Evolutionary conservation across 2,113 vertebrate genomes (phyloP).

Genomic region (Monopterus albus): DNA sequence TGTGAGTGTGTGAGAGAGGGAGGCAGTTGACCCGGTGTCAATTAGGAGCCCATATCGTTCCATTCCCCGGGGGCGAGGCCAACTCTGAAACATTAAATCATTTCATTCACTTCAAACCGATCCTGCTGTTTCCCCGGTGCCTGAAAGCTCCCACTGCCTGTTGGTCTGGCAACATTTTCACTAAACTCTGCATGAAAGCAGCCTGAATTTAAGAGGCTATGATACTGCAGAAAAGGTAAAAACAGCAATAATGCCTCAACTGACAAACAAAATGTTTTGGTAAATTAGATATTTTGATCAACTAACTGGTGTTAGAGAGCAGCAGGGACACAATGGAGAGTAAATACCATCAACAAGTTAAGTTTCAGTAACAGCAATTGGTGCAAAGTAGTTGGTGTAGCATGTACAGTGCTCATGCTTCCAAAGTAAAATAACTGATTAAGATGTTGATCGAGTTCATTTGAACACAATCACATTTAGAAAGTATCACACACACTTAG

Average conservation of each 20-base stretch:
- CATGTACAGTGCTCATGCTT: too few species aligned
- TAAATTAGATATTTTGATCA: neutral
- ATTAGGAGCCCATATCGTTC: conserved; percentile 75
- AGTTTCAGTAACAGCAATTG: neutral
- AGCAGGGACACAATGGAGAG: neutral
- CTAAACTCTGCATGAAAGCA: conserved; percentile 40
- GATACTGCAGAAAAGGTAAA: conserved; percentile 1
- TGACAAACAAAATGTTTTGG: neutral
- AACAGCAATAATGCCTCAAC: neutral
- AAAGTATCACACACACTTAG: conserved; percentile 40
- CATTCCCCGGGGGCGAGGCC: conserved; percentile 70
- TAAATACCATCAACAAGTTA: neutral
- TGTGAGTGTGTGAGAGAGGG: conserved; percentile 34
- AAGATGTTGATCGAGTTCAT: too few species aligned
- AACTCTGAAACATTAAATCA: conserved; percentile 79
- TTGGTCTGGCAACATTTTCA: conserved; percentile 44
- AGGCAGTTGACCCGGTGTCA: conserved; percentile 77
- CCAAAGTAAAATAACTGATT: too few species aligned
- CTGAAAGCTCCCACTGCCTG: conserved; percentile 42
- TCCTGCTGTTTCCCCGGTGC: conserved; percentile 56
- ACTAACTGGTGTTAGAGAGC: neutral
- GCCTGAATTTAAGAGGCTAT: conserved; percentile 15
- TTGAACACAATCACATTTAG: too few species aligned
- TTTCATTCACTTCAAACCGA: conserved; percentile 70
- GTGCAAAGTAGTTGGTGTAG: neutral